Base-by-base conservation (phyloP, 2,797 vertebrate genomes). In the Hyperoplus immaculatus region DNA sequence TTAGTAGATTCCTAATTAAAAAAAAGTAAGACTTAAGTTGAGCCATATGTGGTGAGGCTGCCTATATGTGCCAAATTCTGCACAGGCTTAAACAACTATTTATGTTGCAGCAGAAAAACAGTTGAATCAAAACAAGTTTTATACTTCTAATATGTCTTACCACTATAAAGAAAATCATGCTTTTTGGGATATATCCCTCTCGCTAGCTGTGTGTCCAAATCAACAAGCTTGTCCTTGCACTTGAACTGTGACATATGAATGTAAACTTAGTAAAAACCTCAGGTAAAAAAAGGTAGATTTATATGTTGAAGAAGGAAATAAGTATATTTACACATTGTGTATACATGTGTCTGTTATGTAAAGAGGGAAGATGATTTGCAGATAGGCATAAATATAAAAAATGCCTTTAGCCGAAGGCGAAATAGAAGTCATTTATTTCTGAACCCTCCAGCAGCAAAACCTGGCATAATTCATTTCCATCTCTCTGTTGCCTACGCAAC, bases 381-480 rank as follows among this genome's bases (percentile, higher is more conserved):
- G 81, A 84, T 80, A 74, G 68, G 71, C 82, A 81, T 72, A 83
- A 81, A 65, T 73, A 83, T 72, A 79, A 61, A 59, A 60, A 50
- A 92, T 95, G 29, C 93, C 94, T 87, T 90, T 71, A 0, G 2
- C 88, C 90, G 16, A 81, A 72, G 63, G 95, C 92, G 75, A 95
- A 65, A 94, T 75, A 96, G 55, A 45, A 95, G 91, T 93, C 94
- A 96, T 90, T 97, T 96, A 89, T 95, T 95, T 86, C 94, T 92
- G 15, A 90, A 94, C 88, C 97, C 96, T 92, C 94, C 91, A 85
- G 96, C 95, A 68, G 57, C 90, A 89, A 97, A 29, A 94, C 81
- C 94, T 95, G 81, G 95, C 94, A 45, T 95, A 93, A 88, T 97
- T 96, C 94, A 91, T 97, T 97, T 82, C 95, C 96, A 90, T 96